Conservation (phyloP, 2,888 invertebrate genomes). For the Patella pellucida region DNA sequence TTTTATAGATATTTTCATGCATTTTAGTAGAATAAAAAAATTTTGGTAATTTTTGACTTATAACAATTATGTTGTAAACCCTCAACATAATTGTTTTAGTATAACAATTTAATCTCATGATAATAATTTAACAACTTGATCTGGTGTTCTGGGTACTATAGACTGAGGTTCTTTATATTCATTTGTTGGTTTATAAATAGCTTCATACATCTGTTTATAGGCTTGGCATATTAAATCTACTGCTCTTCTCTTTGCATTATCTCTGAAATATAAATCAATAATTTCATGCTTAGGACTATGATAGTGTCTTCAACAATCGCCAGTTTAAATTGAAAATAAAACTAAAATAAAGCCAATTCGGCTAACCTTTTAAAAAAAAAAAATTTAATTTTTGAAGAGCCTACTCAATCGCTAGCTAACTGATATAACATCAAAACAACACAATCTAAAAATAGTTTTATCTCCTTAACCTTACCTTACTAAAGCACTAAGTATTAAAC, state of each 20-base stretch:
- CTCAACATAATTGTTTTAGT: too few species aligned
- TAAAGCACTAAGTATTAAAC: slow-evolving; percentile 84
- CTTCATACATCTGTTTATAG: slow-evolving; percentile 87
- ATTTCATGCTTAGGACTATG: background rate
- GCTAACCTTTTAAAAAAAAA: too few species aligned
- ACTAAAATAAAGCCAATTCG: background rate
- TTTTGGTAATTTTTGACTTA: too few species aligned
- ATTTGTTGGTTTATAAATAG: slow-evolving; percentile 84
- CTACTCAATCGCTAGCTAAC: background rate
- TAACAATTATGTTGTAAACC: too few species aligned
- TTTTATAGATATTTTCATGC: too few species aligned
- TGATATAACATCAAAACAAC: too few species aligned
- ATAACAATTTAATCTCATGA: slow-evolving; percentile 32
- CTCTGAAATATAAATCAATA: slow-evolving; percentile 53
- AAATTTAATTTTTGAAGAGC: background rate
- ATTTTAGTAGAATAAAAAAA: too few species aligned
- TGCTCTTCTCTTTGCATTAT: slow-evolving; percentile 79
- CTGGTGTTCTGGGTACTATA: slow-evolving; percentile 83
- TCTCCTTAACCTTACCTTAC: slow-evolving; percentile 55
- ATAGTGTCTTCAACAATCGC: background rate
- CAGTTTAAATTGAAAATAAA: too few species aligned
- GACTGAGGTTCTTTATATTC: slow-evolving; percentile 81
- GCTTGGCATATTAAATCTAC: slow-evolving; percentile 90
- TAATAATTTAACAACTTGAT: slow-evolving; percentile 72
- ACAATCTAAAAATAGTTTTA: too few species aligned